Evolutionary conservation across 2,113 vertebrate genomes (phyloP), one percentile per base, ranked within the genome.

Genomic region (Rhabdornis inornatus): DNA sequence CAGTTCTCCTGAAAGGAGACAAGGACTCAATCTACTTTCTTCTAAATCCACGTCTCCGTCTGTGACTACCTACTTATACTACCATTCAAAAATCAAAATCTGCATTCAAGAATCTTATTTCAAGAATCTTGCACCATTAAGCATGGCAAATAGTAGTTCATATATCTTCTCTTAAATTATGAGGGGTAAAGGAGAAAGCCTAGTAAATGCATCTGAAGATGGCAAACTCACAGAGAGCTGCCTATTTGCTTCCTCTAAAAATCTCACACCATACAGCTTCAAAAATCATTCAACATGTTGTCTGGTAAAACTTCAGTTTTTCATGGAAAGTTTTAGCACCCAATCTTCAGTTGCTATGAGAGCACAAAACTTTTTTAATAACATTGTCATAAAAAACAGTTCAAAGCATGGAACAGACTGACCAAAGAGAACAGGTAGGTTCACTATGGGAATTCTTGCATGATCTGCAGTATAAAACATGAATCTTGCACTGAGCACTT

Each of bases 391-490:
- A 30, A n/a, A 27, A 72, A 52, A 31, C 31, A 25, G 8, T 6
- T 39, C 28, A 37, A 80, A 55, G 14, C 21, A 11, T 3, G 3
- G 21, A 77, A 61, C 16, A 52, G n/a, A 52, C 2, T 28, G 25
- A 70, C 16, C 5, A 60, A 80, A 76, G 12, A 17, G 20, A 88
- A 76, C 8, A 37, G 15, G 8, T 13, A 65, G 2, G 7, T 23
- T 61, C 31, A 61, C 19, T 19, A 37, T 0, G 2, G 19, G 19
- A 57, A 64, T 66, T 69, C 10, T 31, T 30, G 16, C 2, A 3
- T 1, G 1, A 65, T 7, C n/a, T 53, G 22, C 21, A 42, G 9
- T 6, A 52, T 2, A 40, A 7, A 72, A 49, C 5, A 37, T 1
- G 2, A 65, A 61, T 50, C 44, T 13, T 9, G 1, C 31, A 53